Evolutionary conservation across 1,140 invertebrate species (phyloP).

Genomic region (Teleopsis dalmanni): DNA sequence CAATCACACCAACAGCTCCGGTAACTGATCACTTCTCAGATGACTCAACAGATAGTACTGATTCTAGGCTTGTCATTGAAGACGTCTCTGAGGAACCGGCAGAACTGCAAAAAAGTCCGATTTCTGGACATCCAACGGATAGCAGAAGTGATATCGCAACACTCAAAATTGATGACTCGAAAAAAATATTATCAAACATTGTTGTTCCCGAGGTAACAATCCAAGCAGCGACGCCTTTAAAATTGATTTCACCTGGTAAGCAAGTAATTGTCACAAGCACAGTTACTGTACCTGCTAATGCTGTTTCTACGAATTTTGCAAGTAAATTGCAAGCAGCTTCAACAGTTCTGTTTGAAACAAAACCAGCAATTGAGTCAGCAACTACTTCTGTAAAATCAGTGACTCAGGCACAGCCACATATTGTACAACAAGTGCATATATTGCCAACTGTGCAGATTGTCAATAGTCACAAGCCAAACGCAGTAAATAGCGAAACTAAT

Average conservation of each 20-base stretch:
- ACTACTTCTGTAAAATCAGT: no score
- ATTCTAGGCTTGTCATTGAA: constrained; percentile 58
- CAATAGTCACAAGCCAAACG: background rate
- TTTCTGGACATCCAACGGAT: background rate
- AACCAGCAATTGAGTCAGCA: no score
- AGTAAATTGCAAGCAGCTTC: no score
- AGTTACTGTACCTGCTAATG: no score
- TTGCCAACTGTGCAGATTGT: no score
- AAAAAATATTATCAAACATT: background rate
- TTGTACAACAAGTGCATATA: no score
- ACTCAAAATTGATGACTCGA: background rate
- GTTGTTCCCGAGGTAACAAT: background rate
- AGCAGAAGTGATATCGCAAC: background rate
- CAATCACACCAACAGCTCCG: constrained; percentile 22
- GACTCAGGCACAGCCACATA: no score
- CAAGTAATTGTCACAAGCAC: no score
- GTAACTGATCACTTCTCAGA: constrained; percentile 25
- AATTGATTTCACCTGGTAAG: no score
- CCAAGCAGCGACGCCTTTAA: background rate
- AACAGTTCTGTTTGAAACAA: no score
- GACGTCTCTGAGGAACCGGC: constrained; percentile 23
- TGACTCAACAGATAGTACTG: constrained; percentile 60
- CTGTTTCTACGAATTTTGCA: no score
- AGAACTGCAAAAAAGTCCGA: constrained; percentile 1
- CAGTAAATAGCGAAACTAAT: background rate